phyloP scores from a whole-genome alignment of 1,140 invertebrate genomes.

The Aradophagus sp. region DNA sequence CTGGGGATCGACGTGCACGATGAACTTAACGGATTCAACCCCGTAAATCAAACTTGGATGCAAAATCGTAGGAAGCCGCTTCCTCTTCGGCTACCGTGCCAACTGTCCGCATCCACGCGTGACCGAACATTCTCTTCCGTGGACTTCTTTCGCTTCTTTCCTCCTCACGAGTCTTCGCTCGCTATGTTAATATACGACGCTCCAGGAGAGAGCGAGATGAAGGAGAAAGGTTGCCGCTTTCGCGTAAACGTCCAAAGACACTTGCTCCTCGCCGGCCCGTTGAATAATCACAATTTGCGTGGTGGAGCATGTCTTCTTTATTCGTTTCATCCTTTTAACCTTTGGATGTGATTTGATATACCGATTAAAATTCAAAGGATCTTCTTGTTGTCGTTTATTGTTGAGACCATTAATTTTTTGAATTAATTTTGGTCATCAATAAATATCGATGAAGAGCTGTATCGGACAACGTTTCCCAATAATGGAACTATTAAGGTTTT shows the following conservation, averaged over 20 bases:
- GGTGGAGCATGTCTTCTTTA: too few species aligned
- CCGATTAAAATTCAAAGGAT: too few species aligned
- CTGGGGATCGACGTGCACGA: slow-evolving; percentile 35
- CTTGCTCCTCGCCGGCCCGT: too few species aligned
- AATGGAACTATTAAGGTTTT: too few species aligned
- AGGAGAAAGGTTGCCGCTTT: slow-evolving; percentile 21
- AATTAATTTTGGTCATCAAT: too few species aligned
- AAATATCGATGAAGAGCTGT: too few species aligned
- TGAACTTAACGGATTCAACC: slow-evolving; percentile 59
- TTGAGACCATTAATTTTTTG: too few species aligned
- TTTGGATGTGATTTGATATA: too few species aligned
- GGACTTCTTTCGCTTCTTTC: slow-evolving; percentile 52
- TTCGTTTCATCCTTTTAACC: too few species aligned
- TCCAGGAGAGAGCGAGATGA: slow-evolving; percentile 35
- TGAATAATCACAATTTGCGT: too few species aligned
- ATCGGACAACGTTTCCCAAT: too few species aligned
- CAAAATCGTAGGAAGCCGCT: slow-evolving; percentile 52
- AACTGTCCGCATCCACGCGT: slow-evolving; percentile 67
- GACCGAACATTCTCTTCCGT: slow-evolving; percentile 70
- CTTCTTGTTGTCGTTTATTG: too few species aligned
- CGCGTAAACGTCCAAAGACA: background rate
- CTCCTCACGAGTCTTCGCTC: slow-evolving; percentile 45
- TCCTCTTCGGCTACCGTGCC: slow-evolving; percentile 61
- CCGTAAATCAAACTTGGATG: slow-evolving; percentile 59
- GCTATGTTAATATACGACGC: slow-evolving; percentile 46